A percentile compares a stretch with the other conserved stretches of the same genome.
phyloP scores from a whole-genome alignment of 1,140 invertebrate species.

The Drosophila pallidifrons region DNA sequence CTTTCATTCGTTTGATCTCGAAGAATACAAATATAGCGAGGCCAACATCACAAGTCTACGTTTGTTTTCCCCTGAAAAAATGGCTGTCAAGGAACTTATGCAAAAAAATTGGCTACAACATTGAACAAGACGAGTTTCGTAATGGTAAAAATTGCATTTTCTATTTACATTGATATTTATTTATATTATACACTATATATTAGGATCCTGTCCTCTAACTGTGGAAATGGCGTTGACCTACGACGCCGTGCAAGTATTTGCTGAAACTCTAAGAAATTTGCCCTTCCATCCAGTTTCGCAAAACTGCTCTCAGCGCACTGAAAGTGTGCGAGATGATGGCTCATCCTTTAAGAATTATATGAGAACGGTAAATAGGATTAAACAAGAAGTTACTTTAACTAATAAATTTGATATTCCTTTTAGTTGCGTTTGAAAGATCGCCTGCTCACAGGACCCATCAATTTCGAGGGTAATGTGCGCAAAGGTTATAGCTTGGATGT shows the following conservation, averaged over 20 bases:
- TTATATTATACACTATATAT: too few relatives aligned
- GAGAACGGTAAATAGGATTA: constrained; percentile 65
- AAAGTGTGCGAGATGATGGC: constrained; percentile 86
- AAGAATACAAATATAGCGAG: constrained; percentile 91
- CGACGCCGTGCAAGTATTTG: constrained; percentile 92
- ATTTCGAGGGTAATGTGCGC: constrained; percentile 94
- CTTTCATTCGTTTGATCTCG: constrained; percentile 92
- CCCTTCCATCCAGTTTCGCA: constrained; percentile 66
- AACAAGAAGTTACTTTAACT: constrained; percentile 53
- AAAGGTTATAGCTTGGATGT: constrained; percentile 93
- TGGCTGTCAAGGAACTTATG: constrained; percentile 65
- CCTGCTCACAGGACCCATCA: constrained; percentile 91
- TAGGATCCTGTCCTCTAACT: constrained; percentile 85
- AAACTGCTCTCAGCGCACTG: constrained; percentile 87
- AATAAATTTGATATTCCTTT: constrained; percentile 49
- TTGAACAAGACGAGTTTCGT: constrained; percentile 85
- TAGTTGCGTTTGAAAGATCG: constrained; percentile 66
- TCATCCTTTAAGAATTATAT: constrained; percentile 94
- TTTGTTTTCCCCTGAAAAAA: constrained; percentile 88
- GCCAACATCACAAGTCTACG: constrained; percentile 93
- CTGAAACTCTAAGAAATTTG: constrained; percentile 83
- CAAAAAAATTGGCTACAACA: constrained; percentile 83
- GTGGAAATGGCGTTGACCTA: constrained; percentile 91
- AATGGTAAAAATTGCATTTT: constrained; percentile 52
- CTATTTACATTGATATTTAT: too few relatives aligned